phyloP scores from a whole-genome alignment of 1,140 invertebrate genomes.

The Daktulosphaira vitifoliae region DNA sequence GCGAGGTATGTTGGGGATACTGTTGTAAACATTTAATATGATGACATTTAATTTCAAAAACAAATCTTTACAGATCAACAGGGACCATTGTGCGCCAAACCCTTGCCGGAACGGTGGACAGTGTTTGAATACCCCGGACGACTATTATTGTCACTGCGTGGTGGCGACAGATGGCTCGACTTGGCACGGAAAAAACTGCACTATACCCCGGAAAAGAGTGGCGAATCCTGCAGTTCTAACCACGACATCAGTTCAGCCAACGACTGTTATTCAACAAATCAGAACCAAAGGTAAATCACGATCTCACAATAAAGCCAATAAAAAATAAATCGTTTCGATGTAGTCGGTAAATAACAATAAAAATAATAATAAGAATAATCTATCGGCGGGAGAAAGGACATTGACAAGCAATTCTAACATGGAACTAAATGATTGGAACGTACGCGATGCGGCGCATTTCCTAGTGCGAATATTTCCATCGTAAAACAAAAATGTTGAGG shows the following conservation, averaged over 20 bases:
- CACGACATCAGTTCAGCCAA: background rate
- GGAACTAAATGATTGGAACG: too few species aligned
- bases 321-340: too few species aligned
- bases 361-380: too few species aligned
- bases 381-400: too few species aligned
- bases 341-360: too few species aligned
- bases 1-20: conserved; percentile 52
- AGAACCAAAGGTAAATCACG: too few species aligned
- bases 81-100: conserved; percentile 71
- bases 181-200: conserved; percentile 86
- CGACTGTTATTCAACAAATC: background rate
- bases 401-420: too few species aligned
- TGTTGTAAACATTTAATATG: background rate
- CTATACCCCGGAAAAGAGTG: conserved; percentile 69
- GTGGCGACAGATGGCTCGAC: conserved; percentile 45
- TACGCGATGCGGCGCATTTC: too few species aligned
- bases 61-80: conserved; percentile 62
- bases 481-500: too few species aligned
- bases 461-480: too few species aligned
- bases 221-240: conserved; percentile 75
- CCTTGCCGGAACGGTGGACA: conserved; percentile 69
- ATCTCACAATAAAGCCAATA: too few species aligned
- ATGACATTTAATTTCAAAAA: too few species aligned
- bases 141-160: conserved; percentile 85
- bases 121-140: conserved; percentile 73